These are phyloP conservation scores for Erythrocercus mccallii DNA, from an alignment of 2,113 vertebrate species.

Conservation along the genomic window DNA sequence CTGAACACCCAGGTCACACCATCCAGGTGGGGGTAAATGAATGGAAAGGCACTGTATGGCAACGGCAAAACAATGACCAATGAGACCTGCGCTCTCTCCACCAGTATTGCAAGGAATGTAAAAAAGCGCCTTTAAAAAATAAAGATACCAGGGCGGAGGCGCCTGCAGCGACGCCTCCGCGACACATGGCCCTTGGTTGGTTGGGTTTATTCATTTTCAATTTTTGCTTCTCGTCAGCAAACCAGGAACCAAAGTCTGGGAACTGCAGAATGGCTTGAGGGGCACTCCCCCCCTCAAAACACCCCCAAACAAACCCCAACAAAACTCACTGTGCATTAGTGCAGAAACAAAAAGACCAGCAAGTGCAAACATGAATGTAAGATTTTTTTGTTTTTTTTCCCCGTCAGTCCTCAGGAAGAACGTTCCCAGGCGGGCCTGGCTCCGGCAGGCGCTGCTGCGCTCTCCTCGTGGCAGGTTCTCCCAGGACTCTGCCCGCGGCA, in stretches of 20 bases:
- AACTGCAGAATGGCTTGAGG: slow-evolving; percentile 82
- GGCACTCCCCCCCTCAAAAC: slow-evolving; percentile 67
- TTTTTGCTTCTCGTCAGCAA: slow-evolving; percentile 76
- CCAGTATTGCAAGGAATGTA: slow-evolving; percentile 92
- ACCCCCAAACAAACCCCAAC: slow-evolving; percentile 73
- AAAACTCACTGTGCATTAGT: slow-evolving; percentile 94
- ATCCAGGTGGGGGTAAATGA: slow-evolving; percentile 89
- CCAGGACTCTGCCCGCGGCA: slow-evolving; percentile 9
- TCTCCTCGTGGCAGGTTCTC: slow-evolving; percentile 9
- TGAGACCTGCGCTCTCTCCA: slow-evolving; percentile 85
- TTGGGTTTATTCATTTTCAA: not conserved
- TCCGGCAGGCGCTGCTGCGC: slow-evolving; percentile 38
- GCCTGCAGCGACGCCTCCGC: slow-evolving; percentile 75
- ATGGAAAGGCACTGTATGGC: slow-evolving; percentile 99
- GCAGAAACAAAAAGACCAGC: slow-evolving; percentile 95
- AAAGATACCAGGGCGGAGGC: slow-evolving; percentile 73
- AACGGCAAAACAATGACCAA: slow-evolving; percentile 86
- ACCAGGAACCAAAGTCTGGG: slow-evolving; percentile 85
- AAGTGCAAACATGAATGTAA: slow-evolving; percentile 96
- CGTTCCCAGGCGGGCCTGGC: slow-evolving; percentile 70
- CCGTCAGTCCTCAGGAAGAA: slow-evolving; percentile 80
- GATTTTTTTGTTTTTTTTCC: not conserved
- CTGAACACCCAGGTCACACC: slow-evolving; percentile 83
- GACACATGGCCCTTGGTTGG: slow-evolving; percentile 76
- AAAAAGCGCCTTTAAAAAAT: slow-evolving; percentile 81